These are phyloP conservation scores for Xestia rhomboidea DNA, from an alignment of 2,888 invertebrate species.

Conservation along the genomic window DNA sequence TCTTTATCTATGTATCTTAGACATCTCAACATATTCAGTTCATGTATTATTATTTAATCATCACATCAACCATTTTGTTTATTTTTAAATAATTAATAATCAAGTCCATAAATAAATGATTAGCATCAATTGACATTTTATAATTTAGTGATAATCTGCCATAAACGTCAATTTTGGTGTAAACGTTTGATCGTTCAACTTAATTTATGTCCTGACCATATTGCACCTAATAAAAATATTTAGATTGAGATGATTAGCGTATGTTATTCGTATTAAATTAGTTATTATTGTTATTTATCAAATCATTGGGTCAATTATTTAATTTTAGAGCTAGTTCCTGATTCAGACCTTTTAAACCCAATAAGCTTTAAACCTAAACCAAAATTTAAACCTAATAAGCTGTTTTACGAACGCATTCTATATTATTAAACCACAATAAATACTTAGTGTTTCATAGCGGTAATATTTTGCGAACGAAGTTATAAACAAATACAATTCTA, in stretches of 20 bases:
- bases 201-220: constrained; percentile 51
- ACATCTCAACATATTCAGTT: constrained; percentile 26
- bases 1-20: constrained; percentile 53
- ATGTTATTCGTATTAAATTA: constrained; percentile 35
- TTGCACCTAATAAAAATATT: constrained; percentile 63
- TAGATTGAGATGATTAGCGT: constrained; percentile 42
- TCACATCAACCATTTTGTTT: neutral
- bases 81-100: constrained; percentile 22
- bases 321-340: neutral
- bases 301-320: constrained; percentile 12
- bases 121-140: constrained; percentile 26
- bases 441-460: neutral
- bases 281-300: constrained; percentile 40
- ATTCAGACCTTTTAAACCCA: neutral
- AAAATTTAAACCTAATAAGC: neutral
- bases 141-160: constrained; percentile 31
- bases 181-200: constrained; percentile 34
- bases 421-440: too few species aligned
- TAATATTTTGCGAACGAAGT: neutral
- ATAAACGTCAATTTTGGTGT: constrained; percentile 50
- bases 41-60: constrained; percentile 11
- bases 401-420: neutral
- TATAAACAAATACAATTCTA: constrained; percentile 23
- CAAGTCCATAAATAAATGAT: constrained; percentile 3
- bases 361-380: neutral